A percentile compares a stretch with the other conserved stretches of the same genome.
phyloP scores from a whole-genome alignment of 2,797 vertebrate genomes.

The Macropus fuliginosus region DNA sequence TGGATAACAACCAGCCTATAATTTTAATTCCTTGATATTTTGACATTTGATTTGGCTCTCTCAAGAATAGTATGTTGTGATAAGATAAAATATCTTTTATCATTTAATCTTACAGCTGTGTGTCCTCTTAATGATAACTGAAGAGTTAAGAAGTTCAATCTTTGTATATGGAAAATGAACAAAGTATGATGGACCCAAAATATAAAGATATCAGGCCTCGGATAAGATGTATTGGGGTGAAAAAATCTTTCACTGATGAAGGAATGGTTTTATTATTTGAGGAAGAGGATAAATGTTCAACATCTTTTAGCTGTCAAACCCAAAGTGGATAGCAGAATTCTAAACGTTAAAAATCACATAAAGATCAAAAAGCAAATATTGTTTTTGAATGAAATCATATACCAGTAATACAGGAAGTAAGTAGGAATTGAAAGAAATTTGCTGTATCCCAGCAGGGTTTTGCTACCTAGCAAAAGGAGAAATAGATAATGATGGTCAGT shows the following conservation, averaged over 20 bases:
- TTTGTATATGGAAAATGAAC: neutral
- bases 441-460: neutral
- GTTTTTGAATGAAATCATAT: slow-evolving; percentile 42
- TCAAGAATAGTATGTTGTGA: slow-evolving; percentile 41
- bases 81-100: slow-evolving; percentile 30
- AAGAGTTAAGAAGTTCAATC: neutral
- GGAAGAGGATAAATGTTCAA: neutral
- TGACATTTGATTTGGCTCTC: slow-evolving; percentile 54
- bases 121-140: neutral
- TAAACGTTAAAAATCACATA: slow-evolving; percentile 32
- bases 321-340: neutral
- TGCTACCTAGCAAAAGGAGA: slow-evolving; percentile 19
- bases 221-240: neutral
- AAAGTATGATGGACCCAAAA: neutral
- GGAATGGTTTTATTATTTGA: neutral
- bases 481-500: neutral
- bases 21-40: slow-evolving; percentile 47
- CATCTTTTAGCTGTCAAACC: neutral
- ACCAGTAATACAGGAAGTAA: slow-evolving; percentile 20
- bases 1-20: neutral
- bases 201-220: neutral
- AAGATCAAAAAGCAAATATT: slow-evolving; percentile 32
- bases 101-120: slow-evolving; percentile 10
- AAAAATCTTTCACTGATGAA: neutral
- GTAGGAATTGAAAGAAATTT: slow-evolving; percentile 2